These are phyloP conservation scores for Synergus umbraculus DNA, from an alignment of 2,888 invertebrate species.

Conservation along the genomic window DNA sequence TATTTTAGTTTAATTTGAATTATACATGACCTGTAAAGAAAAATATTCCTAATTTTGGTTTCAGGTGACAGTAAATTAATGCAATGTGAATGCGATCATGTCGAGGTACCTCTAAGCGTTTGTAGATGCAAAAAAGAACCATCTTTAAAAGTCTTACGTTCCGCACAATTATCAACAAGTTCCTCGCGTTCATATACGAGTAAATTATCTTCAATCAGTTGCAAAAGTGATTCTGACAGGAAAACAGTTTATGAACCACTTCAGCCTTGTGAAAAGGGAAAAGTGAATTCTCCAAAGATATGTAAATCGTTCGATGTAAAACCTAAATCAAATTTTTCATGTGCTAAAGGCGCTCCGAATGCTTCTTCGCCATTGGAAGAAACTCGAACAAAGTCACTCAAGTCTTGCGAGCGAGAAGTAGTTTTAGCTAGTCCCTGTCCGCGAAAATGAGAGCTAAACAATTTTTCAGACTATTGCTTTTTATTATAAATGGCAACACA, in stretches of 20 bases:
- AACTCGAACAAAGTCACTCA: background rate
- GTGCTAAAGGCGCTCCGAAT: background rate
- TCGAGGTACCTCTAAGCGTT: conserved; percentile 54
- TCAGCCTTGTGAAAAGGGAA: background rate
- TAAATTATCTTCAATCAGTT: conserved; percentile 24
- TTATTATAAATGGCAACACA: background rate
- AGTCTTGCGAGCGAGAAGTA: background rate
- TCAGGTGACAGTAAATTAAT: conserved; percentile 56
- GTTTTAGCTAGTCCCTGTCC: background rate
- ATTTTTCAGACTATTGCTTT: background rate
- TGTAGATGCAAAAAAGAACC: conserved; percentile 46
- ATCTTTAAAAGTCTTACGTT: conserved; percentile 45
- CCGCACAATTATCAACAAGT: conserved; percentile 31
- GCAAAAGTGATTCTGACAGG: conserved; percentile 7
- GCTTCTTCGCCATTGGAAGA: background rate
- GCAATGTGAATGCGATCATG: conserved; percentile 60
- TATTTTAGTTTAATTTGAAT: background rate
- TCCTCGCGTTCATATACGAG: conserved; percentile 40
- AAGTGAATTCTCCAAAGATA: background rate
- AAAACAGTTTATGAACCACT: background rate
- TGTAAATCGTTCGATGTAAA: background rate
- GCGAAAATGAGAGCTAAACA: background rate
- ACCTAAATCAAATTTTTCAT: background rate
- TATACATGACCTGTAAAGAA: background rate
- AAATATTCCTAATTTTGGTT: conserved; percentile 40